Conservation (phyloP, 2,888 invertebrate genomes). For the Didymodactylos carnosus region DNA sequence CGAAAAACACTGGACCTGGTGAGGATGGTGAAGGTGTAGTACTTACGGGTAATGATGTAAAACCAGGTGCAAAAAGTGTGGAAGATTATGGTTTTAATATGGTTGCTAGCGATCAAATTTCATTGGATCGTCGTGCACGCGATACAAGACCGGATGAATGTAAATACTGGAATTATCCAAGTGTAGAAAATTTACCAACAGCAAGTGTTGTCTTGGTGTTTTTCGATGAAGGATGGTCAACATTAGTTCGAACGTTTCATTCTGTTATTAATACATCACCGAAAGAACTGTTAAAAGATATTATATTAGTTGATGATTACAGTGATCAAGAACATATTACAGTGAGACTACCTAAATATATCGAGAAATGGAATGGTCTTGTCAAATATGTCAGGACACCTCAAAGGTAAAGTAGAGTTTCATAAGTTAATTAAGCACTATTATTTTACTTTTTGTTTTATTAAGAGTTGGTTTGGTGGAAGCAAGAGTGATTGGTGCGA, state of each 20-base stretch:
- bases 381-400: conserved; percentile 68
- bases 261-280: conserved; percentile 36
- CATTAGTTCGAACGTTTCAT: conserved; percentile 32
- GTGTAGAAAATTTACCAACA: conserved; percentile 49
- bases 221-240: conserved; percentile 48
- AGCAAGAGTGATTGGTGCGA: conserved; percentile 70
- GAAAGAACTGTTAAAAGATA: conserved; percentile 33
- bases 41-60: conserved; percentile 57
- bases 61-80: conserved; percentile 64
- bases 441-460: background rate
- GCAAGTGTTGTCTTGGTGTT: conserved; percentile 85
- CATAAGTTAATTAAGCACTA: background rate
- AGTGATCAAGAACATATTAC: conserved; percentile 52
- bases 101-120: conserved; percentile 81
- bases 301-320: conserved; percentile 38
- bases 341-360: conserved; percentile 59
- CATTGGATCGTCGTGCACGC: conserved; percentile 66
- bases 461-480: conserved; percentile 61
- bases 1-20: conserved; percentile 22
- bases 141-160: conserved; percentile 78
- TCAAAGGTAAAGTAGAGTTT: conserved; percentile 44
- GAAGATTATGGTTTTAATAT: conserved; percentile 95
- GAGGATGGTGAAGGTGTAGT: conserved; percentile 45
- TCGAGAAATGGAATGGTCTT: conserved; percentile 59
- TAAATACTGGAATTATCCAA: conserved; percentile 68